A percentile compares a stretch with the other conserved stretches of the same genome.
Conservation (phyloP, 1,140 invertebrate genomes). For the Archivesica marissinica region DNA sequence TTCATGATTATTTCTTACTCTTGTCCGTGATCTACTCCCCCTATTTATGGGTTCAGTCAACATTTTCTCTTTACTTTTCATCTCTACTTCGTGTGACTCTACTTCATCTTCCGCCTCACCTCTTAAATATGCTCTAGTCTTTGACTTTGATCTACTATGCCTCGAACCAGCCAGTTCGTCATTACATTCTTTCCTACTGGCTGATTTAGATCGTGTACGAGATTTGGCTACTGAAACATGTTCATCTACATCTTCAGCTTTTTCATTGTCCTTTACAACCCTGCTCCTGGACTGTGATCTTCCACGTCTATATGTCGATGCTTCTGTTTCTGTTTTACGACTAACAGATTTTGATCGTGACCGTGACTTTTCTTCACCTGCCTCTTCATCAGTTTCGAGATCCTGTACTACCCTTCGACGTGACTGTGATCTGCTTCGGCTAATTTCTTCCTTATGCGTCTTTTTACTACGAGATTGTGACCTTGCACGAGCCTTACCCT, state of each 20-base stretch:
- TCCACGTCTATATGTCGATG: slow-evolving; percentile 4
- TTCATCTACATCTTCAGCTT: neutral
- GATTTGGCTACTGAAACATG: neutral
- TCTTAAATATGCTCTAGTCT: neutral
- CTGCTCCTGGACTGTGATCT: slow-evolving; percentile 19
- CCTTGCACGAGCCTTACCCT: neutral
- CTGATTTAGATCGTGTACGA: neutral
- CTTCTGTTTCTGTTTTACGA: neutral
- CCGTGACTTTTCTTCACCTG: neutral
- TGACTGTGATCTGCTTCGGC: slow-evolving; percentile 9
- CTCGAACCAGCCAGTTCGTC: neutral
- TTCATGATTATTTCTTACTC: neutral
- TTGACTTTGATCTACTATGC: slow-evolving; percentile 15
- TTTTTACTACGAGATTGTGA: neutral
- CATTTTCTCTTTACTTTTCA: no score
- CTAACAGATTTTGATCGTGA: neutral
- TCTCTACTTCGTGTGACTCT: neutral
- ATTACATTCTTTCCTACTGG: neutral
- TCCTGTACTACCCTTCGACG: neutral
- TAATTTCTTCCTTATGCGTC: neutral
- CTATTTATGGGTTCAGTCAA: no score
- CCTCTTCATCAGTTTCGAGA: neutral
- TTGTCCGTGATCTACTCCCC: slow-evolving; percentile 1
- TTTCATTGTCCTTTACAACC: slow-evolving; percentile 11
- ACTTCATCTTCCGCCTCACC: neutral